Percentiles rank a stretch among this genome's conserved stretches.
Evolutionary conservation across 64 coral and sea anemone genomes (phyloP).

Genomic region (Montipora foliosa): DNA sequence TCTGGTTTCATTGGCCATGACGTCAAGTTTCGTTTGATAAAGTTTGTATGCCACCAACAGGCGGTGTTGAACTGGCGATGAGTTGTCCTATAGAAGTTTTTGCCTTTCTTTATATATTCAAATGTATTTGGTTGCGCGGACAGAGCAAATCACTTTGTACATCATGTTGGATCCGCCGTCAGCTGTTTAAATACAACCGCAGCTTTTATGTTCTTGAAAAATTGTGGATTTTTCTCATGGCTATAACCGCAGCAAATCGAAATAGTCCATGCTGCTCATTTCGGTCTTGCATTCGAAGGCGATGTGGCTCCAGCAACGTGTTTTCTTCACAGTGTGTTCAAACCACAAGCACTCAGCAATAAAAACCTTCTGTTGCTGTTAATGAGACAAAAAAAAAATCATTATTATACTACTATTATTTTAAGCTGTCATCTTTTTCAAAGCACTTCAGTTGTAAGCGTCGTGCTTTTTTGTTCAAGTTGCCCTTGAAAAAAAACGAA

Average conservation of each 20-base stretch:
- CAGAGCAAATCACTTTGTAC: constrained; percentile 1
- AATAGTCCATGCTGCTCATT: neutral
- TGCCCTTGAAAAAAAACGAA: neutral
- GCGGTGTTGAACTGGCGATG: neutral
- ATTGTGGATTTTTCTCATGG: neutral
- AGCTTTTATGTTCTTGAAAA: constrained; percentile 5
- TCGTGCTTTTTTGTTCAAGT: neutral
- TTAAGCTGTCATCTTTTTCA: neutral
- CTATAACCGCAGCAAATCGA: neutral
- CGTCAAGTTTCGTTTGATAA: neutral
- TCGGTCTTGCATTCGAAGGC: neutral
- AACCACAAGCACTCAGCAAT: neutral
- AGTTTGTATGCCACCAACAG: no score
- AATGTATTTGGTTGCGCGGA: neutral
- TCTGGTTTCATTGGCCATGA: constrained; percentile 10
- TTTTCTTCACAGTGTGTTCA: neutral
- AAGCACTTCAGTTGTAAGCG: neutral
- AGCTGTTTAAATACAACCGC: constrained; percentile 32
- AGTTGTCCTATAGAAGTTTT: neutral
- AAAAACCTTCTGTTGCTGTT: neutral
- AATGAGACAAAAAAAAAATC: neutral
- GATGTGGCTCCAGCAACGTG: neutral
- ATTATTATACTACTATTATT: neutral
- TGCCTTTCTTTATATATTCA: constrained; percentile 8
- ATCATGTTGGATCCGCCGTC: neutral